phyloP scores from a whole-genome alignment of 2,888 invertebrate genomes.

The Drosophila mulleri region DNA sequence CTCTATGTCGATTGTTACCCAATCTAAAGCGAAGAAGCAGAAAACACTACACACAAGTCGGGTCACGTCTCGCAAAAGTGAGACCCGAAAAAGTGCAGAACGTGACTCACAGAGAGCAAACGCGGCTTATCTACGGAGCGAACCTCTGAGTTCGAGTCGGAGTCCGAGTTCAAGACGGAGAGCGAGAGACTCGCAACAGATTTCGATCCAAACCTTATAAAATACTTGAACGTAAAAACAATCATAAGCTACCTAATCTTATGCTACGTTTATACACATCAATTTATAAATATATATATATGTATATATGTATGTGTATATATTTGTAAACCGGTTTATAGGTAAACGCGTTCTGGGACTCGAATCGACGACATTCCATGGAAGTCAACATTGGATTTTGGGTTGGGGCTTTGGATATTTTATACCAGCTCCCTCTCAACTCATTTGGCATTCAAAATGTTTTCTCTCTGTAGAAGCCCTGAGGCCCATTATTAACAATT shows the following conservation, averaged over 20 bases:
- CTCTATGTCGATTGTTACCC: conserved; percentile 30
- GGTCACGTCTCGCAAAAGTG: conserved; percentile 22
- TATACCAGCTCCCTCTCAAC: conserved; percentile 13
- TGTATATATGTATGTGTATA: background rate
- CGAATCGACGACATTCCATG: conserved; percentile 60
- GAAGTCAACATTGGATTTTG: conserved; percentile 41
- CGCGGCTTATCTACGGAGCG: conserved; percentile 9
- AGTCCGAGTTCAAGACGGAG: conserved; percentile 1
- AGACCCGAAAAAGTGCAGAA: conserved; percentile 37
- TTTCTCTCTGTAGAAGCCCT: conserved; percentile 26
- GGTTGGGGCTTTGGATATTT: conserved; percentile 21
- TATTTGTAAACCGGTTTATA: conserved; percentile 49
- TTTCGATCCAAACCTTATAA: conserved; percentile 25
- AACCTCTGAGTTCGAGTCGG: conserved; percentile 13
- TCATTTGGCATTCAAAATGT: conserved; percentile 77
- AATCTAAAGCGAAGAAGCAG: conserved; percentile 7
- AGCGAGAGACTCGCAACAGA: conserved; percentile 2
- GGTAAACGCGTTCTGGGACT: conserved; percentile 55
- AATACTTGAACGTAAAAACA: conserved; percentile 10
- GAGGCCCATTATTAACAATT: conserved; percentile 62
- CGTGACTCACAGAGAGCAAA: conserved; percentile 31
- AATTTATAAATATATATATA: background rate
- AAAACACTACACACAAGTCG: conserved; percentile 2
- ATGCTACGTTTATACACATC: conserved; percentile 28
- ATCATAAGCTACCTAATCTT: conserved; percentile 46